These are phyloP conservation scores for Cydia amplana DNA, from an alignment of 1,140 invertebrate species.

Conservation along the genomic window DNA sequence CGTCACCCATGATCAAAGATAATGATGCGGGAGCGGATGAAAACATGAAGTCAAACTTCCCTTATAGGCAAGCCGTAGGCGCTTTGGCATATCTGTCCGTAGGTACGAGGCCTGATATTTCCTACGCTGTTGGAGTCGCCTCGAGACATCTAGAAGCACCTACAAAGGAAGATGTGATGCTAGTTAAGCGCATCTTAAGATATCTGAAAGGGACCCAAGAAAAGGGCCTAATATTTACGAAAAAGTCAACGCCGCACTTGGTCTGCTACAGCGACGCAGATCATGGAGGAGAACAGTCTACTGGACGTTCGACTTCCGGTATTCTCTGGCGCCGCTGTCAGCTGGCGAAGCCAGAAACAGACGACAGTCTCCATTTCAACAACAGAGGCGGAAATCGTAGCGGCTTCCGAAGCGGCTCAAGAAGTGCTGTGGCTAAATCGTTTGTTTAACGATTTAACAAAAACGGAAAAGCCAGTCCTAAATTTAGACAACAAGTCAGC, in stretches of 20 bases:
- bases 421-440: no score
- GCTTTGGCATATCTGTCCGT: constrained; percentile 58
- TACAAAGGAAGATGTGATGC: constrained; percentile 47
- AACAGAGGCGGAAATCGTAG: no score
- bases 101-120: constrained; percentile 67
- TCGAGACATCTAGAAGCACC: constrained; percentile 61
- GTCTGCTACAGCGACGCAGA: constrained; percentile 62
- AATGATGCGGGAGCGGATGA: constrained; percentile 5
- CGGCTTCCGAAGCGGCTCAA: no score
- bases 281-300: constrained; percentile 52
- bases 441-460: no score
- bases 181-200: constrained; percentile 47
- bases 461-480: no score
- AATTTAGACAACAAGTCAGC: no score
- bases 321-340: constrained; percentile 51
- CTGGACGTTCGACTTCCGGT: constrained; percentile 54
- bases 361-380: constrained; percentile 53
- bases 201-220: constrained; percentile 35
- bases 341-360: constrained; percentile 57
- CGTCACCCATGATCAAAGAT: constrained; percentile 39
- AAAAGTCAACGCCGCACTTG: constrained; percentile 35
- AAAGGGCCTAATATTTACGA: not conserved
- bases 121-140: constrained; percentile 53
- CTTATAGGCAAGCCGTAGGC: constrained; percentile 43
- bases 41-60: no score